A percentile compares a stretch with the other conserved stretches of the same genome.
These are phyloP conservation scores for Urocitellus parryii DNA, from an alignment of 2,113 vertebrate genomes.

Conservation along the genomic window DNA sequence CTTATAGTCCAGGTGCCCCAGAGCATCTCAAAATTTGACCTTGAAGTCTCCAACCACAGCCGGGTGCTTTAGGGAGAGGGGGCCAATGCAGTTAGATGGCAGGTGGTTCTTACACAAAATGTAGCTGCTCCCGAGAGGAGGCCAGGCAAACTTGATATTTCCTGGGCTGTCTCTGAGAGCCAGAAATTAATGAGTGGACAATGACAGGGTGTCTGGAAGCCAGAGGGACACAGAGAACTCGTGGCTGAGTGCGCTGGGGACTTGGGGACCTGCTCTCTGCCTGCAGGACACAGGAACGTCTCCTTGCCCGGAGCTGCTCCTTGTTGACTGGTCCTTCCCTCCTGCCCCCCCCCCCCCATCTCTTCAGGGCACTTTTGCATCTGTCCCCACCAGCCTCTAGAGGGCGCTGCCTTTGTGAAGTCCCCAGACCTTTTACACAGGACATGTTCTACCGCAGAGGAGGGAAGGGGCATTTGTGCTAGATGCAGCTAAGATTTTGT, in stretches of 20 bases:
- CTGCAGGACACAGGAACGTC: no score
- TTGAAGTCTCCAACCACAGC: background rate
- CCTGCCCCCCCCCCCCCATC: no score
- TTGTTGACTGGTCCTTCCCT: background rate
- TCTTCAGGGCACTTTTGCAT: background rate
- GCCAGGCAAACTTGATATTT: background rate
- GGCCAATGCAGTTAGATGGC: background rate
- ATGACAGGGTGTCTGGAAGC: background rate
- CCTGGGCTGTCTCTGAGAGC: background rate
- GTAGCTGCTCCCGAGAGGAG: background rate
- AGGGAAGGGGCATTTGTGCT: background rate
- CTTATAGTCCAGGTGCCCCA: background rate
- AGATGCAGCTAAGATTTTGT: background rate
- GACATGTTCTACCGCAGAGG: background rate
- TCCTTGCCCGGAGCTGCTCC: background rate
- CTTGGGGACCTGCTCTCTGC: background rate
- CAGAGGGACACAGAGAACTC: background rate
- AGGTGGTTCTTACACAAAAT: background rate
- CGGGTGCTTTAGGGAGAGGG: background rate
- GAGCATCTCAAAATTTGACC: background rate
- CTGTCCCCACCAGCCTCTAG: background rate
- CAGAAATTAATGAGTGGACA: background rate
- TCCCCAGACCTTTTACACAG: background rate
- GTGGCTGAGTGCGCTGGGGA: rapidly evolving
- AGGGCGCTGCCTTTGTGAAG: constrained; percentile 10